Conservation (phyloP, 2,888 invertebrate species). For the Amphimallon solstitiale region DNA sequence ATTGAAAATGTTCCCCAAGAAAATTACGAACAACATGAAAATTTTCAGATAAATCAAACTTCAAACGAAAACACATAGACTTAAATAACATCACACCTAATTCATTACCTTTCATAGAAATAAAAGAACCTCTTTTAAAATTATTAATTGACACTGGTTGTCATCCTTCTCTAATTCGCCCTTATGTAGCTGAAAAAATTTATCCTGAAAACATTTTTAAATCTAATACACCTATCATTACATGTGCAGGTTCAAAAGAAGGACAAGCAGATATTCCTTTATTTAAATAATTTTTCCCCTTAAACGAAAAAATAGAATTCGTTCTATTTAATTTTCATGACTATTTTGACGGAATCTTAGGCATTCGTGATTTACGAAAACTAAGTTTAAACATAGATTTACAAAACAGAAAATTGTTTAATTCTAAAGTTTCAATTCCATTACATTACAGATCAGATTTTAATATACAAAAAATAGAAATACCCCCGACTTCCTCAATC, state of each 20-base stretch:
- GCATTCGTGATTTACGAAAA: constrained; percentile 6
- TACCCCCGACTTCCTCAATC: background rate
- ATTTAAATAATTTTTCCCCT: constrained; percentile 3
- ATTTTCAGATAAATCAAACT: too few relatives aligned
- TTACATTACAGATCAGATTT: constrained; percentile 14
- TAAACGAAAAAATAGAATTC: constrained; percentile 4
- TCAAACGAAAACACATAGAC: background rate
- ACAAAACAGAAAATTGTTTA: too few relatives aligned
- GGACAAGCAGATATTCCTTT: constrained; percentile 2
- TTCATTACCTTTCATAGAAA: background rate
- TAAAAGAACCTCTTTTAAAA: background rate
- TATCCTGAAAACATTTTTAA: constrained; percentile 5
- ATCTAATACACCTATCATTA: constrained; percentile 1
- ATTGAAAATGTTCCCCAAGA: too few relatives aligned
- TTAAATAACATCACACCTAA: background rate
- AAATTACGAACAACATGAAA: too few relatives aligned
- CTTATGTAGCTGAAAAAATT: too few relatives aligned
- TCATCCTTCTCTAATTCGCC: background rate
- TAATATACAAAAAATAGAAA: constrained; percentile 13
- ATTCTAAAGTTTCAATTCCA: too few relatives aligned
- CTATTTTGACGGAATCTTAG: constrained; percentile 35
- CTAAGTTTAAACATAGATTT: too few relatives aligned
- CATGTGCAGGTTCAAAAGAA: background rate
- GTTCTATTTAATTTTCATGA: constrained; percentile 6
- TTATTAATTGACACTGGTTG: too few relatives aligned